Evolutionary conservation across 2,113 vertebrate genomes (phyloP), one percentile per base, ranked within the genome.

Genomic region (Ariopsis seemanni): DNA sequence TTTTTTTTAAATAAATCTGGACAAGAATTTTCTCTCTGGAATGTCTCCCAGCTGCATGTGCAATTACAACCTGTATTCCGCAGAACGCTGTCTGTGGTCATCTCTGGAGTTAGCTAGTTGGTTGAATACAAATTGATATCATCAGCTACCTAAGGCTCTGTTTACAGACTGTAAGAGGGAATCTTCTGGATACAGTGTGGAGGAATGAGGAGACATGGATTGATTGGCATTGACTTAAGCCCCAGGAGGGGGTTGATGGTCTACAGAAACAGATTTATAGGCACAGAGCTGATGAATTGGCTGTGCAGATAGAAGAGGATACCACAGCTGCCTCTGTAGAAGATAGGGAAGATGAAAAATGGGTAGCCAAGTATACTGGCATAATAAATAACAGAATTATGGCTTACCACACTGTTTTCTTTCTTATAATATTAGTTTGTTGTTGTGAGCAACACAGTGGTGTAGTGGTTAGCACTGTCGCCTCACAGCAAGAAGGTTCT

Each of bases 191-290:
- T 83, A 92, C 91, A 85, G 94, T 91, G 90, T 95, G 87, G 88
- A 91, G 80, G 91, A 93, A 86, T 95, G 85, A 95, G 94, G 91
- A 90, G 91, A 87, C 88, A 74, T 85, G 88, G 57, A 88, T 90
- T 94, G 91, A 94, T 94, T 93, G 94, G 91, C 89, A 90, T 42
- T 42, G 42, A 42, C 42, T 42, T 42, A 42, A 42, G 15, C 89
- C 91, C 90, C 63, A 92, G 93, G 89, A 93, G 82, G 80, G 90
- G 93, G 14, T 91, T 95, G 91, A 93, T 90, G 82, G 27, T 93
- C 14, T 90, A 90, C 92, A 94, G 91, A 91, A 93, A 93, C 90
- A 94, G 92, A 91, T 94, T 95, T 92, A 92, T 92, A 65, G 91
- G 92, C 72, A 86, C 78, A 74, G 88, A 95, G 85, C 90, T 95